Evolutionary conservation across 92 coral and sea anemone genomes (phyloP), one percentile per base, ranked within the genome.

Genomic region (Zoanthus sansibaricus): DNA sequence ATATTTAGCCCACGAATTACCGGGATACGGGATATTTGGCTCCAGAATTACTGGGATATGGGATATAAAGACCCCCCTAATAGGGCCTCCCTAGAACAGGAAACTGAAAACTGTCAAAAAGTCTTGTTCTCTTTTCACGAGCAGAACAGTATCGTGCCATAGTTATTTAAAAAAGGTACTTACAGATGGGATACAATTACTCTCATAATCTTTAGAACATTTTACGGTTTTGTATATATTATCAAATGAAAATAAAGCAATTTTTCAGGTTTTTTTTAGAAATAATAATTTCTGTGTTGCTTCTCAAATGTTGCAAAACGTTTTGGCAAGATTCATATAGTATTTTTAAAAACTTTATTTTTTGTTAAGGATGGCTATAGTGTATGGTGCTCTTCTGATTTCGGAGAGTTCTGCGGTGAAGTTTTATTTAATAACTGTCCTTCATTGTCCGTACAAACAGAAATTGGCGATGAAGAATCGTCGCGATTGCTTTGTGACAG

Each of bases 381-480:
- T 62, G 44, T 61, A 49, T 62, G 72, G 25, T n/a, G 71, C 31
- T 66, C 85, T 15, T 80, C 85, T 5, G 85, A 68, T 46, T 64
- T 80, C 30, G 85, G 85, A 64, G 85, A 80, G 62, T 25, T 80
- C 49, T 80, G 73, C 21, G 85, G 85, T 17, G 85, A 80, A 20
- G 13, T 80, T 37, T 80, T 33, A n/a, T 30, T 67, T 80, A 71
- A 66, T 6, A 64, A 46, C 0, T 64, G 30, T 20, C 61, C 73
- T 6, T 80, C 85, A 66, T 64, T 80, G 75, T 80, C 75, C 75
- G 85, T 80, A 45, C 85, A 80, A 5, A 80, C 74, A 80, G 61
- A 25, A 46, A 80, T 66, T 1, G 85, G 75, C 20, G 85, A 80
- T 6, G 48, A 33, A 1, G 85, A 45, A 68, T 80, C 85, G 18